Evolutionary conservation across 2,797 vertebrate genomes (phyloP).

Genomic region (Propithecus deckenii): DNA sequence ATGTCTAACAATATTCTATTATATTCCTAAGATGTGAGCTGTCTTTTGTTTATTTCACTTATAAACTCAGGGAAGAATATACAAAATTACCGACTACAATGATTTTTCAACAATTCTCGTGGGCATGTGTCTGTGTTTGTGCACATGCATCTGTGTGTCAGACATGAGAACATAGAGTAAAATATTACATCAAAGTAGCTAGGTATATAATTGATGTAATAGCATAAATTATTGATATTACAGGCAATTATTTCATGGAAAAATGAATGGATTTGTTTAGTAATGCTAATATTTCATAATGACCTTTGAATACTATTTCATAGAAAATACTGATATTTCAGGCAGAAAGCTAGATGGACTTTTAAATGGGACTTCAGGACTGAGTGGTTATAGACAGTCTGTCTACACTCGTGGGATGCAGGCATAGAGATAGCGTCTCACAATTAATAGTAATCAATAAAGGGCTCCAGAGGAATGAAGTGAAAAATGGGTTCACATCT

Average conservation of each 20-base stretch:
- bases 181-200: neutral
- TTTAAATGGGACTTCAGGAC: constrained; percentile 54
- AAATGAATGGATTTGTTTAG: constrained; percentile 43
- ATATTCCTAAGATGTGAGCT: constrained; percentile 30
- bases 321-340: constrained; percentile 51
- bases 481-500: constrained; percentile 66
- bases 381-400: constrained; percentile 59
- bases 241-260: neutral
- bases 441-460: constrained; percentile 81
- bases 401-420: constrained; percentile 62
- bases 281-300: constrained; percentile 9
- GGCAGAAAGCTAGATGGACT: neutral
- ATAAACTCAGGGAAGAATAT: constrained; percentile 40
- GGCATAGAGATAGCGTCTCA: constrained; percentile 60
- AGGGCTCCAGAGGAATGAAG: constrained; percentile 69
- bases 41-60: constrained; percentile 44
- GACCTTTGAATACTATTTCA: constrained; percentile 45
- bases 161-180: neutral
- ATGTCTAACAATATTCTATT: constrained; percentile 38
- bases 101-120: neutral
- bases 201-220: neutral
- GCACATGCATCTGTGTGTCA: neutral
- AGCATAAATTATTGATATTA: neutral
- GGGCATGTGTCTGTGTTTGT: rapidly evolving
- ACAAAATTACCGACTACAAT: constrained; percentile 46